Conservation (phyloP, 2,113 vertebrate genomes). For the Xenopus tropicalis region DNA sequence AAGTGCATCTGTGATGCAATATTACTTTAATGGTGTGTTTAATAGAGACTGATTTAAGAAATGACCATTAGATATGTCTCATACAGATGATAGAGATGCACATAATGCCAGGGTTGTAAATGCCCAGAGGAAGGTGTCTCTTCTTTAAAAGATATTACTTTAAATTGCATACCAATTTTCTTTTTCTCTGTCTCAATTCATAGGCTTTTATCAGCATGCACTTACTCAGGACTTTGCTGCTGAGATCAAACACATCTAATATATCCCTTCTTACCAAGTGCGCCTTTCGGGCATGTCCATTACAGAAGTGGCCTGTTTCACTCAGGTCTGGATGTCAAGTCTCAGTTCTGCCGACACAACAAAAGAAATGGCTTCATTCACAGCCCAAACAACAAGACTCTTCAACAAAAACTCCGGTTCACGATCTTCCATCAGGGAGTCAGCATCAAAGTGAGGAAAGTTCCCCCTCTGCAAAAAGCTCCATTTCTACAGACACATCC, state of each 20-base stretch:
- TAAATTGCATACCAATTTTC: neutral
- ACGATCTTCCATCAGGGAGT: constrained; percentile 25
- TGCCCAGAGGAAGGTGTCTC: no score
- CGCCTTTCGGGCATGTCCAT: constrained; percentile 45
- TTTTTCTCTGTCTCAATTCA: constrained; percentile 28
- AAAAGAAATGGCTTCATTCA: constrained; percentile 60
- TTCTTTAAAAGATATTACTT: no score
- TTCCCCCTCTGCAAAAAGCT: constrained; percentile 33
- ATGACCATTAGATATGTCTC: no score
- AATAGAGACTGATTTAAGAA: no score
- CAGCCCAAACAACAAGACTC: constrained; percentile 47
- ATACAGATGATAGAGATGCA: no score
- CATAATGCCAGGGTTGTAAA: no score
- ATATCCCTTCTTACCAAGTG: constrained; percentile 48
- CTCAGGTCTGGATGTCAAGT: constrained; percentile 51
- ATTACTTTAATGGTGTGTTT: no score
- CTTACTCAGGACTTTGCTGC: constrained; percentile 57
- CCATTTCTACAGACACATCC: constrained; percentile 29
- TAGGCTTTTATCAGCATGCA: constrained; percentile 68
- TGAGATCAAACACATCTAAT: constrained; percentile 54
- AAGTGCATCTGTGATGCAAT: no score
- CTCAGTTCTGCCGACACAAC: constrained; percentile 50
- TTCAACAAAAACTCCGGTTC: constrained; percentile 50
- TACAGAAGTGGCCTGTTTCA: constrained; percentile 50
- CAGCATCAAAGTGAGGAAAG: constrained; percentile 43